These are phyloP conservation scores for Lumbricus terrestris DNA, from an alignment of 2,888 invertebrate species.

Conservation along the genomic window DNA sequence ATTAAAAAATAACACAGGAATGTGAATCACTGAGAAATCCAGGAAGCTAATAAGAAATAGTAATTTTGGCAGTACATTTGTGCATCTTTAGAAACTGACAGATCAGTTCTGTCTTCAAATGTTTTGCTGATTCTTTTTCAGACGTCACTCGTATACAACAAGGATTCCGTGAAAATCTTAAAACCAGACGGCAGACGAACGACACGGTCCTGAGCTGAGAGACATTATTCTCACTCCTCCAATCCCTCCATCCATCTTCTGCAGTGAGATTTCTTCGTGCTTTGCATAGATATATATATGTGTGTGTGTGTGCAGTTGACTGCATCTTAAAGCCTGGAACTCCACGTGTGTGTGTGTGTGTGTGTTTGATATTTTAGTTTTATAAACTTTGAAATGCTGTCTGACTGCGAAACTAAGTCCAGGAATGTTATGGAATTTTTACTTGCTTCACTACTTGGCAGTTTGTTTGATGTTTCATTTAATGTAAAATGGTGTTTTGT, in stretches of 20 bases:
- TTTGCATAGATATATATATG: not conserved
- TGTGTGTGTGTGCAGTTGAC: not conserved
- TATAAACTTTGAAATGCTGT: not conserved
- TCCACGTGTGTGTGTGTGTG: too few species aligned
- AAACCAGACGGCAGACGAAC: not conserved
- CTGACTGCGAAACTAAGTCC: not conserved
- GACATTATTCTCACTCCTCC: not conserved
- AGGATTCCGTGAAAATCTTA: not conserved
- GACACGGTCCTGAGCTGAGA: not conserved
- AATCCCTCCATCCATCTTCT: not conserved
- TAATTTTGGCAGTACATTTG: not conserved
- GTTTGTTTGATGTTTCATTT: not conserved
- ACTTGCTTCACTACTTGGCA: not conserved
- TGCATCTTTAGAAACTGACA: not conserved
- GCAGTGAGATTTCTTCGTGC: not conserved
- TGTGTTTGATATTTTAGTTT: not conserved
- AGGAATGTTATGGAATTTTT: not conserved
- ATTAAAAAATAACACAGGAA: too few species aligned
- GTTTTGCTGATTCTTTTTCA: not conserved
- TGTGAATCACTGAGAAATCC: too few species aligned
- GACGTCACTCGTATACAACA: not conserved
- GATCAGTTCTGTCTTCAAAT: not conserved
- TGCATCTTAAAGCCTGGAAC: not conserved
- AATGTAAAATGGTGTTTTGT: not conserved
- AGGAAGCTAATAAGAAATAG: too few species aligned